phyloP scores from a whole-genome alignment of 30 jellyfish, hydroid and myxozoan genomes.

The Mastigias papua region DNA sequence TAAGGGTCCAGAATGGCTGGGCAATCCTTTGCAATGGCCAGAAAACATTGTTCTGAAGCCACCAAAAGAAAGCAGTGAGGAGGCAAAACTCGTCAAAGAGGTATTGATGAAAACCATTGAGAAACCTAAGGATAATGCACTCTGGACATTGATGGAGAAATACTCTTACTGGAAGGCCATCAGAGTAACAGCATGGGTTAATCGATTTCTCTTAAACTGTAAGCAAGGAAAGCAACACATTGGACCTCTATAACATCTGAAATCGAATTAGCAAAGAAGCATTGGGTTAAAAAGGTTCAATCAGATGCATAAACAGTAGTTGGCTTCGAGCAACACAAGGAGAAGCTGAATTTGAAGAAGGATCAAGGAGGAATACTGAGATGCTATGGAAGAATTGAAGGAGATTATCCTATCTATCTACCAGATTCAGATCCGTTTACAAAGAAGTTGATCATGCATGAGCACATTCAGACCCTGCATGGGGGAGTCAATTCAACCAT shows the following conservation, averaged over 20 bases:
- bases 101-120: background rate
- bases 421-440: slow-evolving; percentile 29
- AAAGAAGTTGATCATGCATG: slow-evolving; percentile 9
- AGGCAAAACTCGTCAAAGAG: slow-evolving; percentile 8
- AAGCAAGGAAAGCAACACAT: background rate
- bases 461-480: slow-evolving; percentile 49
- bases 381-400: slow-evolving; percentile 44
- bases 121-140: background rate
- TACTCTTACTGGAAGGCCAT: background rate
- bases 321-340: slow-evolving; percentile 3
- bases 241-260: slow-evolving; percentile 42
- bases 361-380: slow-evolving; percentile 41
- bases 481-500: slow-evolving; percentile 72
- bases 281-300: slow-evolving; percentile 49
- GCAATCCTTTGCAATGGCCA: slow-evolving; percentile 3
- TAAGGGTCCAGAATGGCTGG: background rate
- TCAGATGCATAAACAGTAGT: background rate
- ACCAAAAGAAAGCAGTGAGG: slow-evolving; percentile 4
- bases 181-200: slow-evolving; percentile 45
- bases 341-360: slow-evolving; percentile 17
- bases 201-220: slow-evolving; percentile 42
- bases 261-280: slow-evolving; percentile 52
- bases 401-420: slow-evolving; percentile 46
- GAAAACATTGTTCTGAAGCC: slow-evolving; percentile 17
- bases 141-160: background rate